Percentiles rank a stretch among this genome's conserved stretches.
phyloP scores from a whole-genome alignment of 1,140 invertebrate genomes.

The Teleopsis dalmanni region DNA sequence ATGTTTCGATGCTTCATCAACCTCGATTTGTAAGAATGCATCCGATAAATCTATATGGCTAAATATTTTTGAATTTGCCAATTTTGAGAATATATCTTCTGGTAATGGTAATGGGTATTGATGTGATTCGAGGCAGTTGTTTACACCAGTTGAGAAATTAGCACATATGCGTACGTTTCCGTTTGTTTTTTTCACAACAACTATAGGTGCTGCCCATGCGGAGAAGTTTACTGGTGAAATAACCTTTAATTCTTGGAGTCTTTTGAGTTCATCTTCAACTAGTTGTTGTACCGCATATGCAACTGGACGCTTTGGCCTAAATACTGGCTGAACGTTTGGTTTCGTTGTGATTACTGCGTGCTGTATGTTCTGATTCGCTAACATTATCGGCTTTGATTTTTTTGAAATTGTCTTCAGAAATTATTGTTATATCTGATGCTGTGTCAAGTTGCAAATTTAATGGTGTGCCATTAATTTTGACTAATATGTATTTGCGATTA shows the following conservation, averaged over 20 bases:
- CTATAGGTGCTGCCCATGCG: conserved; percentile 43
- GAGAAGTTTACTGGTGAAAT: conserved; percentile 22
- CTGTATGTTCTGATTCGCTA: no score
- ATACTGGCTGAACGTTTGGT: no score
- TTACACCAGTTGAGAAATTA: conserved; percentile 16
- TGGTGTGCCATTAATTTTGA: no score
- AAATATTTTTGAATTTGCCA: conserved; percentile 1
- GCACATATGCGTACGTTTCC: conserved; percentile 26
- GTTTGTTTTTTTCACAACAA: conserved; percentile 32
- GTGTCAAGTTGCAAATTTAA: no score
- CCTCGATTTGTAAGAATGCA: conserved; percentile 3
- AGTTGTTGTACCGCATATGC: no score
- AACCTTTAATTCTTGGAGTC: conserved; percentile 1
- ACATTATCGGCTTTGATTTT: no score
- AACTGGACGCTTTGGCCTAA: no score
- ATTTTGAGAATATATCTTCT: conserved; percentile 10
- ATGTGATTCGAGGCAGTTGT: conserved; percentile 8
- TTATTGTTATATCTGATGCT: no score
- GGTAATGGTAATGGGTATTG: conserved; percentile 12
- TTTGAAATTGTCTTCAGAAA: no score
- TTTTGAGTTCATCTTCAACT: conserved; percentile 6
- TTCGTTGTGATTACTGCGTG: no score
- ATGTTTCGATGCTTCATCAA: conserved; percentile 4
- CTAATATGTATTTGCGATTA: no score
- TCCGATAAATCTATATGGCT: conserved; percentile 4